These are phyloP conservation scores for Charaxes varanes DNA, from an alignment of 1,140 invertebrate genomes.

Conservation along the genomic window DNA sequence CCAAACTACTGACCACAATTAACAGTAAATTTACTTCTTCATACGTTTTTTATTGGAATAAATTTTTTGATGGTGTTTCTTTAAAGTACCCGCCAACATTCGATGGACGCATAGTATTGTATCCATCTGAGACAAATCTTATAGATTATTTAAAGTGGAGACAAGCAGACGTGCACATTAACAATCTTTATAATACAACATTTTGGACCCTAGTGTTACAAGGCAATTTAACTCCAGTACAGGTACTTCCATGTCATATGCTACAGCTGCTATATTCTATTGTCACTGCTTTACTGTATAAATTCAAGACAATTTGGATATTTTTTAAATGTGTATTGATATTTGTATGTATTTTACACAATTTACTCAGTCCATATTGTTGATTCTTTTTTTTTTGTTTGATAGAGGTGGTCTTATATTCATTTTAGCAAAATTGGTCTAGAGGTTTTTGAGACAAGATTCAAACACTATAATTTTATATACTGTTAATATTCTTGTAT, in stretches of 20 bases:
- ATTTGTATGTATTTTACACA: too few species aligned
- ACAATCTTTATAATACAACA: conserved; percentile 97
- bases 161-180: conserved; percentile 97
- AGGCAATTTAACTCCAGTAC: conserved; percentile 80
- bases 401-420: too few species aligned
- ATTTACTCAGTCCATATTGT: too few species aligned
- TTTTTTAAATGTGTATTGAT: too few species aligned
- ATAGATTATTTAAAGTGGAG: conserved; percentile 97
- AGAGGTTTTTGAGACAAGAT: too few species aligned
- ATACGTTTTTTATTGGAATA: conserved; percentile 91
- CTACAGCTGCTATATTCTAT: not conserved
- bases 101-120: conserved; percentile 91
- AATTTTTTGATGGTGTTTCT: conserved; percentile 81
- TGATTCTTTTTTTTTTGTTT: too few species aligned
- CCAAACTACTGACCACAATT: conserved; percentile 89
- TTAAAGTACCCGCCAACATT: conserved; percentile 92
- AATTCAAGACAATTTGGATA: too few species aligned
- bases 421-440: too few species aligned
- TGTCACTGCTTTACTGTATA: too few species aligned
- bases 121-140: conserved; percentile 91
- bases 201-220: conserved; percentile 94
- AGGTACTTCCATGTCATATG: conserved; percentile 67
- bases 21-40: conserved; percentile 92
- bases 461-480: too few species aligned
- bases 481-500: too few species aligned